Conservation (phyloP, 2,113 vertebrate genomes). For the Nothoprocta pentlandii region DNA sequence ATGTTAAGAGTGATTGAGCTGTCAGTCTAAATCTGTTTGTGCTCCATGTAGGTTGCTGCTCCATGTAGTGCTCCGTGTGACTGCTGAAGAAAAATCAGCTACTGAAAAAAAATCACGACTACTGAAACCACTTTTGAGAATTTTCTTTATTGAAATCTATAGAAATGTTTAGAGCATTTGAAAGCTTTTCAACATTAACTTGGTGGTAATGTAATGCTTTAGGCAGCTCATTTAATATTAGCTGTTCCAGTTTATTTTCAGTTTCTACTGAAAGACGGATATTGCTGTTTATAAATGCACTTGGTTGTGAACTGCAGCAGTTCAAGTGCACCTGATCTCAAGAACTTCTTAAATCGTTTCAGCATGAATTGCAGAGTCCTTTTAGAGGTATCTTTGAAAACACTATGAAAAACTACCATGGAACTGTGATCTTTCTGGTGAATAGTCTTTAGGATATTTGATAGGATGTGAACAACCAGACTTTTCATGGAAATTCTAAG, state of each 20-base stretch:
- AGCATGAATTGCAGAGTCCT: neutral
- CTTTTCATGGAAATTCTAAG: neutral
- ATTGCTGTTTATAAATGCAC: neutral
- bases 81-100: neutral
- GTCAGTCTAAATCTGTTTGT: too few relatives aligned
- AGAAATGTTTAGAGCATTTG: neutral
- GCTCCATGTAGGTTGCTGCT: neutral
- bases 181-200: neutral
- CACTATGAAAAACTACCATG: rapidly evolving
- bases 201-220: neutral
- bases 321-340: neutral
- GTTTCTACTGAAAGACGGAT: neutral
- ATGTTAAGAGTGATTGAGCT: neutral
- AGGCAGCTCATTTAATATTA: neutral
- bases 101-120: neutral
- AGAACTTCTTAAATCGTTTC: neutral
- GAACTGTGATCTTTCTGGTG: neutral
- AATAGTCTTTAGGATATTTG: neutral
- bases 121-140: neutral
- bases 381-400: neutral
- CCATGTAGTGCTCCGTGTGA: too few relatives aligned
- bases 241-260: neutral
- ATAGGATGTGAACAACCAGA: neutral
- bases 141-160: neutral
- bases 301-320: neutral